Evolutionary conservation across 2,888 invertebrate species (phyloP).

Genomic region (Agapetus fuscipes): DNA sequence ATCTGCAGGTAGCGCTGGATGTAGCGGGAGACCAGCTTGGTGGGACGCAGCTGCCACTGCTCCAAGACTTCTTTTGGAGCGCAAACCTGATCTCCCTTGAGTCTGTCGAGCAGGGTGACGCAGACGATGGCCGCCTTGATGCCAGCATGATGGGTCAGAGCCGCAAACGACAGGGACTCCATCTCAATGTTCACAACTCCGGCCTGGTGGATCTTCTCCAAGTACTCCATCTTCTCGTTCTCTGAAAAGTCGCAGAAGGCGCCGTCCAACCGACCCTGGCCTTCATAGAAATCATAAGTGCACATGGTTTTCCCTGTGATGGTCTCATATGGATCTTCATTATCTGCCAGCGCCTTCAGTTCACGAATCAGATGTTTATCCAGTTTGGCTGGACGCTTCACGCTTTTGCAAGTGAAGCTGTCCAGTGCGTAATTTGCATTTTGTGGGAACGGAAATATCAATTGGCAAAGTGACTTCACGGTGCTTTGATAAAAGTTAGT

Average conservation of each 20-base stretch:
- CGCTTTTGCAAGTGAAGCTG: no score
- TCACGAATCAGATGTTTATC: conserved; percentile 75
- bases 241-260: conserved; percentile 93
- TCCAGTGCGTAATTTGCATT: no score
- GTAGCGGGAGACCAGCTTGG: conserved; percentile 70
- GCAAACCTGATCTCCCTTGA: conserved; percentile 88
- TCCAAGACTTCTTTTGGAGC: conserved; percentile 81
- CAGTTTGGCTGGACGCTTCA: conserved; percentile 73
- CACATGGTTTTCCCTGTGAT: conserved; percentile 91
- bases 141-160: conserved; percentile 87
- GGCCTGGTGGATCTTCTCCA: conserved; percentile 60
- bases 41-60: conserved; percentile 87
- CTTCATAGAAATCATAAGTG: conserved; percentile 97
- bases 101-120: conserved; percentile 82
- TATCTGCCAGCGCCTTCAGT: conserved; percentile 61
- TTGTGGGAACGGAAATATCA: no score
- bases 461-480: no score
- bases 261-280: conserved; percentile 91
- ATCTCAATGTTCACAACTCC: conserved; percentile 95
- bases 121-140: conserved; percentile 91
- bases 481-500: no score
- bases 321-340: conserved; percentile 78
- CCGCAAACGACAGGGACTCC: conserved; percentile 91
- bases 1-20: conserved; percentile 75
- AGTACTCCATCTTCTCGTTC: conserved; percentile 82